A percentile compares a stretch with the other conserved stretches of the same genome.
These are phyloP conservation scores for Clostera curtula DNA, from an alignment of 2,888 invertebrate genomes.

Conservation along the genomic window DNA sequence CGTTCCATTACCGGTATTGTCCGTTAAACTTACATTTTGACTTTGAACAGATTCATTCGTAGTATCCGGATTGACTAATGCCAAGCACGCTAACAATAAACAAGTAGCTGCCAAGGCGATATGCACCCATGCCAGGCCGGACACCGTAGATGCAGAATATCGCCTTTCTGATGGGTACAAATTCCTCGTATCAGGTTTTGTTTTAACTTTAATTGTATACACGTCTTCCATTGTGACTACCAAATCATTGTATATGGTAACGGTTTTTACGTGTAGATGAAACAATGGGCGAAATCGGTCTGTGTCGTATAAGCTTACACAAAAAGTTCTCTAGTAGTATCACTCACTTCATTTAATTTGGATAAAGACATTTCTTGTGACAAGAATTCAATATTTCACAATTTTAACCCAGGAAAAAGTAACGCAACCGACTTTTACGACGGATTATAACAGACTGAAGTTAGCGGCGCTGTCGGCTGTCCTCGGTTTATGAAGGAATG, in stretches of 20 bases:
- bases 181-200: conserved; percentile 73
- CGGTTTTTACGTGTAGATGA: conserved; percentile 9
- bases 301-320: no score
- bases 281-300: conserved; percentile 17
- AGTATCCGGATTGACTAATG: conserved; percentile 49
- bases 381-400: neutral
- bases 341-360: neutral
- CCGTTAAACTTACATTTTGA: no score
- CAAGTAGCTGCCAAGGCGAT: conserved; percentile 75
- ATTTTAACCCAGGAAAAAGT: conserved; percentile 1
- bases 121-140: conserved; percentile 78
- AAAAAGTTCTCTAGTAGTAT: neutral
- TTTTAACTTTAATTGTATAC: conserved; percentile 79
- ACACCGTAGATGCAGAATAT: conserved; percentile 80
- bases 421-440: conserved; percentile 4
- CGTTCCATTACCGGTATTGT: neutral
- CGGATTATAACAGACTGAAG: conserved; percentile 17
- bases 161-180: conserved; percentile 79
- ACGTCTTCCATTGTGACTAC: conserved; percentile 76
- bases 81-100: conserved; percentile 72
- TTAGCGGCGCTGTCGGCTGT: conserved; percentile 13
- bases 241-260: conserved; percentile 26
- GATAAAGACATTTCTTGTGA: neutral
- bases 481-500: conserved; percentile 2
- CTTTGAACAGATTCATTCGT: no score